These are phyloP conservation scores for Poecilia latipinna DNA, from an alignment of 2,113 vertebrate genomes.

Conservation along the genomic window DNA sequence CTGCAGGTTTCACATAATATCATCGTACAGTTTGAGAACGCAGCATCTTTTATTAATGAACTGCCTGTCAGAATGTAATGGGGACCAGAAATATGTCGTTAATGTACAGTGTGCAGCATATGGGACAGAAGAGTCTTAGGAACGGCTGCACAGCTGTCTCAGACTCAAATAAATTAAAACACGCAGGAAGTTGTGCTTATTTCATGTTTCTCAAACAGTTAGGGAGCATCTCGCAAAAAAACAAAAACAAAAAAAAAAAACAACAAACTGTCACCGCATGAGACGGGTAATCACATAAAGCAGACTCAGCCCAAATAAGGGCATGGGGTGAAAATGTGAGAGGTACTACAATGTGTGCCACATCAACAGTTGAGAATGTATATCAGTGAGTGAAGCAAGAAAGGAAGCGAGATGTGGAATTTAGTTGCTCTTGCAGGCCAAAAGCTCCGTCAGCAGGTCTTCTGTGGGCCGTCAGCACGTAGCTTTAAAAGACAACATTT, in stretches of 20 bases:
- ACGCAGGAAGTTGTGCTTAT: not conserved
- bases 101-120: constrained; percentile 25
- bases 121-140: constrained; percentile 27
- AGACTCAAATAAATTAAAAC: constrained; percentile 18
- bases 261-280: constrained; percentile 24
- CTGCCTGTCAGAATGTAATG: constrained; percentile 51
- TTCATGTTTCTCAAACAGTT: constrained; percentile 4
- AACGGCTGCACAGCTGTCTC: constrained; percentile 27
- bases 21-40: constrained; percentile 40
- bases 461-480: constrained; percentile 57
- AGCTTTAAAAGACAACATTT: constrained; percentile 53
- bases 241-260: not conserved
- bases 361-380: constrained; percentile 13
- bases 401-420: constrained; percentile 39
- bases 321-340: constrained; percentile 18
- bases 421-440: constrained; percentile 28
- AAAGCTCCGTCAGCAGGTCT: constrained; percentile 45
- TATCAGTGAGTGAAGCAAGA: constrained; percentile 29
- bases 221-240: not conserved
- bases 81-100: constrained; percentile 46
- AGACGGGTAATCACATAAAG: constrained; percentile 22
- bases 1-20: constrained; percentile 47
- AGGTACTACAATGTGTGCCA: constrained; percentile 23
- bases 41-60: constrained; percentile 53
- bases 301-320: constrained; percentile 22